phyloP scores from a whole-genome alignment of 1,140 invertebrate genomes.

The Eriocheir sinensis region DNA sequence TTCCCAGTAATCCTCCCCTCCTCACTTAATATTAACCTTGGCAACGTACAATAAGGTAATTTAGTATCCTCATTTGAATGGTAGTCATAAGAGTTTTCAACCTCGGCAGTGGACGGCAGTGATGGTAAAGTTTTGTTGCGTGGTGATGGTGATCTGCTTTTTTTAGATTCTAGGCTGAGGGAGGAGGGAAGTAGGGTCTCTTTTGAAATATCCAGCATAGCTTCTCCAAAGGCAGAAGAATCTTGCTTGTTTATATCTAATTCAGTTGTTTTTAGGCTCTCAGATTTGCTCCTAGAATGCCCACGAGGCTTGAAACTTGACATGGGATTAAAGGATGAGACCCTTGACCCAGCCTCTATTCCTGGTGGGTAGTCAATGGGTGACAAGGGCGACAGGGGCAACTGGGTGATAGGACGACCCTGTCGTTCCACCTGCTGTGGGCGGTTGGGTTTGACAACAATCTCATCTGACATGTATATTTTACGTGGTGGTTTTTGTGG shows the following conservation, averaged over 20 bases:
- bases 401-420: background rate
- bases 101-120: background rate
- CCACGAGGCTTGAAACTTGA: conserved; percentile 39
- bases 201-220: background rate
- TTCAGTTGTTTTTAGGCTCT: conserved; percentile 48
- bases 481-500: conserved; percentile 59
- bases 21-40: background rate
- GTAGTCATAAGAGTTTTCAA: background rate
- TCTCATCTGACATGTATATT: background rate
- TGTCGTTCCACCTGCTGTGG: background rate
- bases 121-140: background rate
- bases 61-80: background rate
- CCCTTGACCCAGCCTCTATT: conserved; percentile 31
- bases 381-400: no score
- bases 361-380: conserved; percentile 29
- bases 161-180: background rate
- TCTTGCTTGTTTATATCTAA: background rate
- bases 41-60: background rate
- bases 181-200: background rate
- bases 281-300: conserved; percentile 66
- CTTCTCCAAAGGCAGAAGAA: conserved; percentile 2
- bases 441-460: background rate
- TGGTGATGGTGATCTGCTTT: background rate
- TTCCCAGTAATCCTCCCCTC: background rate
- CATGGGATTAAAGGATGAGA: conserved; percentile 54